Base-by-base conservation (phyloP, 2,797 vertebrate genomes). In the Propithecus perrieri region DNA sequence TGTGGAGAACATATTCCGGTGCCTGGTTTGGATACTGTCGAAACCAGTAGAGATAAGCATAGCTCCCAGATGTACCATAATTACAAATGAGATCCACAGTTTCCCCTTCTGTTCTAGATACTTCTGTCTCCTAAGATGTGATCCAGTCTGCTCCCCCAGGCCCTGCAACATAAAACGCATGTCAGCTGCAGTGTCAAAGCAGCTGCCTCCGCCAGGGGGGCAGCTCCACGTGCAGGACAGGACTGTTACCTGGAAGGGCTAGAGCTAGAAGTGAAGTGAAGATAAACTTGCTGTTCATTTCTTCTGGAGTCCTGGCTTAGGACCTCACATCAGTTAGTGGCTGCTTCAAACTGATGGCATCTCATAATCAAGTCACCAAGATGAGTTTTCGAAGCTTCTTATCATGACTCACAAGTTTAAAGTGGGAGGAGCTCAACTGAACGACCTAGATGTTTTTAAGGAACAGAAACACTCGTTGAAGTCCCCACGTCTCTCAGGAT, bases 401-500 rank as follows among this genome's bases (percentile, higher is more conserved):
- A 20, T 9, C 38, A 22, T 24, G 50, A 83, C 22, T 84, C 65
- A 57, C 4, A 63, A 28, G 35, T 74, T 69, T 48, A 67, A 90
- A 88, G 46, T 95, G 85, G 85, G 76, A 96, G 94, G 94, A 78
- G 76, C 38, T 91, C 71, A 88, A 50, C 17, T 65, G 35, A 89
- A 76, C 43, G 33, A 69, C 6, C 14, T 67, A 76, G 28, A 7
- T 50, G 28, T 71, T 89, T 69, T 67, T 0, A 92, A 92, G 61
- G 41, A 63, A 78, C 9, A 55, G 78, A 91, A 93, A 43, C 9
- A 50, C 17, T 18, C 90, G 10, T 12, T 76, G 41, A 94, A 74
- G 53, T 14, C 24, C 33, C 24, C 20, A 28, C n/a, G 63, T 89
- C 35, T 83, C 20, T 89, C 41, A 80, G 33, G 43, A 48, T 10